A percentile compares a stretch with the other conserved stretches of the same genome.
phyloP scores from a whole-genome alignment of 1,140 invertebrate genomes.

The Arion vulgaris region DNA sequence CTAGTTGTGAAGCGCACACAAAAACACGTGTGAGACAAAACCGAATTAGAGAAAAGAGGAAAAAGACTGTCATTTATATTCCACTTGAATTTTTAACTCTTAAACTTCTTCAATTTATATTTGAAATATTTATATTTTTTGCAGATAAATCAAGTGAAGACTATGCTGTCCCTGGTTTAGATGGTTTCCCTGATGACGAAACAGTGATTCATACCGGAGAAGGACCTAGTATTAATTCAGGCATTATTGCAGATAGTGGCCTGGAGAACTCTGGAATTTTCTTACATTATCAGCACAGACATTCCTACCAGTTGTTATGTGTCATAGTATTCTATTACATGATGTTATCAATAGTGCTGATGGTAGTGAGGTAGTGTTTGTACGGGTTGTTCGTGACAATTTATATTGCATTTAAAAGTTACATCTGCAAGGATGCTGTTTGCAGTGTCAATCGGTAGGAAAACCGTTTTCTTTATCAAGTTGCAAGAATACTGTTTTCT shows the following conservation, averaged over 20 bases:
- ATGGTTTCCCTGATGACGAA: conserved; percentile 21
- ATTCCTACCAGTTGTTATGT: not conserved
- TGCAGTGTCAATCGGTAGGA: too few species aligned
- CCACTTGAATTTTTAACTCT: too few species aligned
- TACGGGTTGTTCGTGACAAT: not conserved
- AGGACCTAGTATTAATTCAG: conserved; percentile 9
- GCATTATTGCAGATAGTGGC: conserved; percentile 17
- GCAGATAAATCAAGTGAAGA: not conserved
- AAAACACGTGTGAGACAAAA: too few species aligned
- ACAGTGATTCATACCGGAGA: not conserved
- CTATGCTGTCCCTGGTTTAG: not conserved
- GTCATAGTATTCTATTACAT: not conserved
- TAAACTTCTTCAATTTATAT: too few species aligned
- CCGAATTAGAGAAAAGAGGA: too few species aligned
- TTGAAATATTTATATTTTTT: not conserved
- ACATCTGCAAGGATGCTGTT: too few species aligned
- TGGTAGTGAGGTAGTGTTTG: not conserved
- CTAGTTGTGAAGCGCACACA: too few species aligned
- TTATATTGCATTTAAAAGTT: not conserved
- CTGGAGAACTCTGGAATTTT: not conserved
- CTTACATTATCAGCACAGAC: not conserved
- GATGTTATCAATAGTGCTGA: not conserved
- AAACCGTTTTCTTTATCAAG: too few species aligned
- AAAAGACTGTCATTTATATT: too few species aligned
- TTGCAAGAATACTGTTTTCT: too few species aligned